These are phyloP conservation scores for Toxotes jaculatrix DNA, from an alignment of 2,113 vertebrate species.

Conservation along the genomic window DNA sequence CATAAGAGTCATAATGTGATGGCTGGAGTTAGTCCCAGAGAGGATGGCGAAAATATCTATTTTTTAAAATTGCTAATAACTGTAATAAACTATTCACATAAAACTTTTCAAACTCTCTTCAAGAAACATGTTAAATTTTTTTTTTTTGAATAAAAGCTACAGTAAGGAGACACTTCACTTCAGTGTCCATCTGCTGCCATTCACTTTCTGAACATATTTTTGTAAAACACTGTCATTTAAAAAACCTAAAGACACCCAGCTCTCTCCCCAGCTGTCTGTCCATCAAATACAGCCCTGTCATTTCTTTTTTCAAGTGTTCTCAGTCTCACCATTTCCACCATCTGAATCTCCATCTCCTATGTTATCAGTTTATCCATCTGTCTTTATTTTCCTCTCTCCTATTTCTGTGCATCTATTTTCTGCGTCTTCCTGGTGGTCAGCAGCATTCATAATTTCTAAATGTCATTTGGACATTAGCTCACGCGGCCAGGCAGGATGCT, in stretches of 20 bases:
- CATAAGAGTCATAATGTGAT: neutral
- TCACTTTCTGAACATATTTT: neutral
- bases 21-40: too few relatives aligned
- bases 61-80: slow-evolving; percentile 4
- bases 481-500: slow-evolving; percentile 55
- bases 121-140: too few relatives aligned
- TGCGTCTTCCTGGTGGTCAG: slow-evolving; percentile 40
- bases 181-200: neutral
- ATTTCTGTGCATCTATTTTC: slow-evolving; percentile 18
- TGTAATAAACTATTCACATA: slow-evolving; percentile 2
- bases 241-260: neutral
- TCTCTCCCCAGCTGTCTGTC: neutral
- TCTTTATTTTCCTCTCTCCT: slow-evolving; percentile 22
- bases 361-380: slow-evolving; percentile 5
- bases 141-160: neutral
- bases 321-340: neutral
- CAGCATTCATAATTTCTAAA: slow-evolving; percentile 63
- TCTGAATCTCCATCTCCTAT: slow-evolving; percentile 14
- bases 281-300: neutral
- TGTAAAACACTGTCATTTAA: neutral
- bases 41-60: too few relatives aligned
- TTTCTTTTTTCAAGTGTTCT: neutral
- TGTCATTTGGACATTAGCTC: slow-evolving; percentile 70
- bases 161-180: neutral
- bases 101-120: neutral